These are phyloP conservation scores for Microcebus griseorufus DNA, from an alignment of 2,113 vertebrate genomes.

Conservation along the genomic window DNA sequence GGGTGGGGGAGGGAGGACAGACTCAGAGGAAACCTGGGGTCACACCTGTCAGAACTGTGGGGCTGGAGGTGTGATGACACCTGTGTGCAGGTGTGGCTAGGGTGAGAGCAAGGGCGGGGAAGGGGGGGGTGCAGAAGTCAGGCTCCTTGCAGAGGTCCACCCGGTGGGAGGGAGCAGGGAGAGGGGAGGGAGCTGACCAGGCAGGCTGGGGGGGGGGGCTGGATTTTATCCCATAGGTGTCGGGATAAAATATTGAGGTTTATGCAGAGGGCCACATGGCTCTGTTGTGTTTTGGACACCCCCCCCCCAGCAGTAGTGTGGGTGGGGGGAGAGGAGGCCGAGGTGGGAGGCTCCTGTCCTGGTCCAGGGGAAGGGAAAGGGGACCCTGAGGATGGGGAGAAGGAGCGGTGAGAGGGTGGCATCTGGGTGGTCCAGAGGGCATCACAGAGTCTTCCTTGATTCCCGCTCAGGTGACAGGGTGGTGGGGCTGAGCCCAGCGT, in stretches of 20 bases:
- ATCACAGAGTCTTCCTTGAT: not conserved
- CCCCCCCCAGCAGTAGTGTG: not conserved
- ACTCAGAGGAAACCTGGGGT: not conserved
- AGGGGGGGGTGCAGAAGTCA: not conserved
- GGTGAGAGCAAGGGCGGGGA: not conserved
- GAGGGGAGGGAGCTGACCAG: not conserved
- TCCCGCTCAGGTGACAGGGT: not conserved
- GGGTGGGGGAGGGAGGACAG: rapidly evolving
- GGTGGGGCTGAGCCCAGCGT: not conserved
- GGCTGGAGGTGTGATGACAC: no score
- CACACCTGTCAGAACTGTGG: no score
- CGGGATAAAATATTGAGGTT: not conserved
- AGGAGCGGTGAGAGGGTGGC: not conserved
- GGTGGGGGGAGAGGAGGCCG: no score
- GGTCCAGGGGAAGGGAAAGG: not conserved
- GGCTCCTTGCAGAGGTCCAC: not conserved
- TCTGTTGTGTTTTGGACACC: not conserved
- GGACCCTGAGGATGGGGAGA: not conserved
- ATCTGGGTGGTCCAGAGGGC: rapidly evolving
- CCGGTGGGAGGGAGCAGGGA: no score
- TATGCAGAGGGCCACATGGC: not conserved
- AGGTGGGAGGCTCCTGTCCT: not conserved
- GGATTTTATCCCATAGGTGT: not conserved
- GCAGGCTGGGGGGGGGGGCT: not conserved
- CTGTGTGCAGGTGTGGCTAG: no score